A percentile compares a stretch with the other conserved stretches of the same genome.
phyloP scores from a whole-genome alignment of 2,888 invertebrate genomes.

The Leucoptera coffeella region DNA sequence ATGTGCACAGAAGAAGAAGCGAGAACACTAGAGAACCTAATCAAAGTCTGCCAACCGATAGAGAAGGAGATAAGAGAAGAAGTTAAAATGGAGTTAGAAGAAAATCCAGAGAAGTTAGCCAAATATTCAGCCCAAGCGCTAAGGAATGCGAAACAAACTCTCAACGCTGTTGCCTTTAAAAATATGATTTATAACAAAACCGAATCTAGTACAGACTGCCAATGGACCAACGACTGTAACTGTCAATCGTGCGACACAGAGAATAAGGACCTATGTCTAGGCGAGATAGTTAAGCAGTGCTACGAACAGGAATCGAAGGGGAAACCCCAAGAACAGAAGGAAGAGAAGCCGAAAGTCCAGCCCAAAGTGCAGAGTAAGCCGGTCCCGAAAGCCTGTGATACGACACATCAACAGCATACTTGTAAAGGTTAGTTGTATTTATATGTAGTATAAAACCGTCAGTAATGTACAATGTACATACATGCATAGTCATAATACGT shows the following conservation, averaged over 20 bases:
- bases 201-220: conserved; percentile 29
- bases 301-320: conserved; percentile 13
- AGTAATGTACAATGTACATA: neutral
- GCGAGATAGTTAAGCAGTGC: conserved; percentile 22
- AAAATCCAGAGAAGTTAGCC: no score
- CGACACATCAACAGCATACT: conserved; percentile 32
- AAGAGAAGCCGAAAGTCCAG: conserved; percentile 13
- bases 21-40: no score
- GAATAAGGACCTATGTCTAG: conserved; percentile 17
- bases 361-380: conserved; percentile 8
- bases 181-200: conserved; percentile 15
- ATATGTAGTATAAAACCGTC: conserved; percentile 2
- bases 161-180: conserved; percentile 34
- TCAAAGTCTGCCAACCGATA: no score
- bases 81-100: no score
- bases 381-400: conserved; percentile 25
- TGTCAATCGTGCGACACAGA: conserved; percentile 29
- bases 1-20: no score
- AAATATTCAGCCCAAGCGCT: conserved; percentile 38
- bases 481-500: no score
- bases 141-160: conserved; percentile 27
- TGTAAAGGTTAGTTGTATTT: conserved; percentile 32
- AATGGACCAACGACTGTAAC: conserved; percentile 34
- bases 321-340: conserved; percentile 11
- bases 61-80: no score